These are phyloP conservation scores for Scaptomyza caliginosa DNA, from an alignment of 2,888 invertebrate genomes.

Conservation along the genomic window DNA sequence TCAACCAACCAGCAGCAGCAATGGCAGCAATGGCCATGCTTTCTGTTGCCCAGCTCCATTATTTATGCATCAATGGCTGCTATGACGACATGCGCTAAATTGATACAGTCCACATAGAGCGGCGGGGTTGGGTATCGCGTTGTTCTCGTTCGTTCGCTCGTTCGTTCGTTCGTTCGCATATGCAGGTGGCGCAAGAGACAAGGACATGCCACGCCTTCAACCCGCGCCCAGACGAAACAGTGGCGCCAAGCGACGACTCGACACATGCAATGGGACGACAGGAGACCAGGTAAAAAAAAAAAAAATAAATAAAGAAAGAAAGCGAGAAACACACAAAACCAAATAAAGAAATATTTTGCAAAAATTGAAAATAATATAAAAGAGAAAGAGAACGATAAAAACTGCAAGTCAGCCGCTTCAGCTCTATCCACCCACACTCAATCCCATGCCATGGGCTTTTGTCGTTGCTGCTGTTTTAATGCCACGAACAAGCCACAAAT, in stretches of 20 bases:
- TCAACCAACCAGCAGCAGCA: conserved; percentile 40
- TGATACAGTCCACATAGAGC: conserved; percentile 67
- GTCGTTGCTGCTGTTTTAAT: conserved; percentile 29
- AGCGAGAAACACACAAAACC: background rate
- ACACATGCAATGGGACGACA: conserved; percentile 67
- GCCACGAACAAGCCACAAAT: conserved; percentile 70
- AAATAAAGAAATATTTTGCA: conserved; percentile 46
- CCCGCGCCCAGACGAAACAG: conserved; percentile 21
- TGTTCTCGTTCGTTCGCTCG: too few species aligned
- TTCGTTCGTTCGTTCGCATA: too few species aligned
- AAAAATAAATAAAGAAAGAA: conserved; percentile 19
- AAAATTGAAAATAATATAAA: conserved; percentile 36
- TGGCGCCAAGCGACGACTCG: conserved; percentile 66
- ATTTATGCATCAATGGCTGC: conserved; percentile 81
- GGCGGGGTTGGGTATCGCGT: background rate
- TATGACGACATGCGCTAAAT: conserved; percentile 80
- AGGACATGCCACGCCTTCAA: conserved; percentile 42
- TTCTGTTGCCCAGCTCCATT: conserved; percentile 58
- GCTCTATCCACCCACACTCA: background rate
- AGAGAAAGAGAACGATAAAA: conserved; percentile 48
- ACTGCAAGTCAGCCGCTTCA: conserved; percentile 40
- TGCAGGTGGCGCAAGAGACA: conserved; percentile 35
- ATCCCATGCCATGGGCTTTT: conserved; percentile 23
- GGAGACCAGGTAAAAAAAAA: conserved; percentile 64
- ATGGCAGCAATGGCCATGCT: background rate